Percentiles rank a stretch among this genome's conserved stretches.
phyloP scores from a whole-genome alignment of 2,113 vertebrate species.

The Stomatorhinus ivindoensis region DNA sequence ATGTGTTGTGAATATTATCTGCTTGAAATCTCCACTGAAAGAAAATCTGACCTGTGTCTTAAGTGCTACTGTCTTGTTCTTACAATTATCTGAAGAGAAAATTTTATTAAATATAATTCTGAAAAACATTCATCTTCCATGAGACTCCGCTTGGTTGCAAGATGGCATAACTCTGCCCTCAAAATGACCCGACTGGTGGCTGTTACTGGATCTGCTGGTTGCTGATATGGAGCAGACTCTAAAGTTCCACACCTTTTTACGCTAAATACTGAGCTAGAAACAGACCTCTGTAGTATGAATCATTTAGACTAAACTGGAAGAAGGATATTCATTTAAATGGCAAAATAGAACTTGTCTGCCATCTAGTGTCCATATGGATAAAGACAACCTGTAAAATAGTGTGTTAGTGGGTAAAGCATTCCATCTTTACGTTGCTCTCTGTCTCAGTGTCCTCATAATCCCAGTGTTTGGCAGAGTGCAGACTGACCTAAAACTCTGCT shows the following conservation, averaged over 20 bases:
- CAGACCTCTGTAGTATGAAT: background rate
- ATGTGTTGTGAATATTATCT: background rate
- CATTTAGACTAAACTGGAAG: background rate
- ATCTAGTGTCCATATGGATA: background rate
- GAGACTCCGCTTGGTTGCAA: background rate
- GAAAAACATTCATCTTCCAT: background rate
- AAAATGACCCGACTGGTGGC: background rate
- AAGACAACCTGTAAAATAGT: background rate
- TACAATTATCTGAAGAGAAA: background rate
- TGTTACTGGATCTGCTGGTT: background rate
- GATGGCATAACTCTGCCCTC: background rate
- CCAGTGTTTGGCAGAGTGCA: background rate
- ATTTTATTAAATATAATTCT: background rate
- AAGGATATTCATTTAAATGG: background rate
- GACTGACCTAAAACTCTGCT: background rate
- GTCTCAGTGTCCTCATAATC: background rate
- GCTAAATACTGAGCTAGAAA: background rate
- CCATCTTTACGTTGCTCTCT: background rate
- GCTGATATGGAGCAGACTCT: background rate
- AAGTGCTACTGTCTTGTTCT: background rate
- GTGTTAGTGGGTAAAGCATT: background rate
- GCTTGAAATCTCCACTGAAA: background rate
- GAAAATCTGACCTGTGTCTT: background rate
- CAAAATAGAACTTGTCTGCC: background rate
- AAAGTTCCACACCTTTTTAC: background rate